A percentile compares a stretch with the other conserved stretches of the same genome.
These are phyloP conservation scores for Bubalus kerabau DNA, from an alignment of 2,113 vertebrate genomes.

Conservation along the genomic window DNA sequence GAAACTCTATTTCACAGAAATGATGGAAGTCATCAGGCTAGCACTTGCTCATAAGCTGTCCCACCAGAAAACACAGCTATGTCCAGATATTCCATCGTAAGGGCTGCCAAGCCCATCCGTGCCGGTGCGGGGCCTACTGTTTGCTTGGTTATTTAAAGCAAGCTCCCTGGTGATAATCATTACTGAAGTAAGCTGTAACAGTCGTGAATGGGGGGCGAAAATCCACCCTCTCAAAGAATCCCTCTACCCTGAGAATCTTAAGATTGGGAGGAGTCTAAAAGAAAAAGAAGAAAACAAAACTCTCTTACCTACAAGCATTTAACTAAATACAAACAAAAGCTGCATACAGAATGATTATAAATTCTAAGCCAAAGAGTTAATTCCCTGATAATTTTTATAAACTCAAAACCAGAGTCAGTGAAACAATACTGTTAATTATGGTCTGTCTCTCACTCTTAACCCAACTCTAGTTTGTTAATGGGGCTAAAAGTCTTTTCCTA, in stretches of 20 bases:
- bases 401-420: conserved; percentile 8
- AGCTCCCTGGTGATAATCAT: not conserved
- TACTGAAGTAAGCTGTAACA: not conserved
- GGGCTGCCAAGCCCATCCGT: not conserved
- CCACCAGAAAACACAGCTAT: conserved; percentile 39
- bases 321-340: conserved; percentile 44
- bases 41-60: not conserved
- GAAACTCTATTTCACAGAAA: conserved; percentile 1
- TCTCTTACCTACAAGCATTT: conserved; percentile 26
- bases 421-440: not conserved
- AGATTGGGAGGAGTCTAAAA: not conserved
- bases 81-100: not conserved
- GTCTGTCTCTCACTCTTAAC: not conserved
- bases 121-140: not conserved
- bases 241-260: conserved; percentile 2
- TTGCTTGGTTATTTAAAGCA: not conserved
- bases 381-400: conserved; percentile 11
- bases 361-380: not conserved
- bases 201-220: not conserved
- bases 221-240: not conserved
- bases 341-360: conserved; percentile 9
- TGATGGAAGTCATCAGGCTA: not conserved
- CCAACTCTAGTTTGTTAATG: not conserved
- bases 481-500: not conserved
- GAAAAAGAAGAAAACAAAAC: not conserved